phyloP scores from a whole-genome alignment of 1,140 invertebrate genomes.

The Diplogasteroides magnus region DNA sequence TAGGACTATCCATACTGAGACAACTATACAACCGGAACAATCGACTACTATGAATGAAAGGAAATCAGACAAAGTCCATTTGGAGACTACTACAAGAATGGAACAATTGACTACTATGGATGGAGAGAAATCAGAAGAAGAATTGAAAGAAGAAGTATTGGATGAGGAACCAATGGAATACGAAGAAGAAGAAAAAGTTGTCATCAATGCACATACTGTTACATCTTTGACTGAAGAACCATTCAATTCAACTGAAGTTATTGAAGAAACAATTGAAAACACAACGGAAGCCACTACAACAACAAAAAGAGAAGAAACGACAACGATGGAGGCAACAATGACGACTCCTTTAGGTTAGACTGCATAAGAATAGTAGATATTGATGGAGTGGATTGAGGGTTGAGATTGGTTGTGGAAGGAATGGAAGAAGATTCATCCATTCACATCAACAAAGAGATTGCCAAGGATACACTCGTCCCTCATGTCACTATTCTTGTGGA shows the following conservation, averaged over 20 bases:
- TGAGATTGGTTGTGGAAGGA: neutral
- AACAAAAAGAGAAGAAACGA: neutral
- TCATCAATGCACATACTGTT: neutral
- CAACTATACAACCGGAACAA: neutral
- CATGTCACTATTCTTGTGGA: neutral
- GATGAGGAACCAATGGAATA: neutral
- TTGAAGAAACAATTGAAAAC: neutral
- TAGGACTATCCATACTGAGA: neutral
- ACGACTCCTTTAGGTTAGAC: too few relatives aligned
- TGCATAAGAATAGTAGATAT: too few relatives aligned
- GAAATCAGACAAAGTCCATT: neutral
- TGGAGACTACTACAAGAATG: slow-evolving; percentile 5
- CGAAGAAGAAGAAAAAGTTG: neutral
- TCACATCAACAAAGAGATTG: neutral
- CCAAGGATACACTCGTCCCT: neutral
- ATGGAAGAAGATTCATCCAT: neutral
- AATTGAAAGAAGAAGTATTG: slow-evolving; percentile 10
- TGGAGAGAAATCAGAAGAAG: neutral
- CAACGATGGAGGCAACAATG: neutral
- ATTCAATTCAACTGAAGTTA: neutral
- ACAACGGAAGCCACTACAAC: neutral
- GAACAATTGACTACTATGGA: neutral
- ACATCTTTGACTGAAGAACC: neutral
- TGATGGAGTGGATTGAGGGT: too few relatives aligned
- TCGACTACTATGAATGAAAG: neutral